Evolutionary conservation across 2,113 vertebrate genomes (phyloP), one percentile per base, ranked within the genome.

Genomic region (Pardalotus punctatus): DNA sequence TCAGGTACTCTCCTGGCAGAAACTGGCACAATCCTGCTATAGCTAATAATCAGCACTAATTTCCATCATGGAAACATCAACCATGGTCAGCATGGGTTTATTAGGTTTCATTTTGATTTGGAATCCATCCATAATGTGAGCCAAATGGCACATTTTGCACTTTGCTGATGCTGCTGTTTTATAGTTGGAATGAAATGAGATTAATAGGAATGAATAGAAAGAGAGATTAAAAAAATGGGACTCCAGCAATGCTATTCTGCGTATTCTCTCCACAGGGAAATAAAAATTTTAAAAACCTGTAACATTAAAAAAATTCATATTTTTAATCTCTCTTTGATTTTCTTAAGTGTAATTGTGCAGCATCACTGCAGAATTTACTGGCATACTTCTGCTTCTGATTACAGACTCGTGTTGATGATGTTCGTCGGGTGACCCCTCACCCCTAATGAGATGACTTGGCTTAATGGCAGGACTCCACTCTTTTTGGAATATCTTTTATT

Each of bases 281-380:
- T 0, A 61, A 3, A 53, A 88, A 65, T 73, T 81, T 3, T 1
- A 19, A 57, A 83, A 67, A 25, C 0, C 12, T 2, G 0, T 35
- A 81, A 35, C 6, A n/a, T 57, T 9, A 3, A 7, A n/a, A 84
- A 86, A 43, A 16, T 9, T 5, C 43, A 33, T 48, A 23, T 66
- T 69, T 85, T 28, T 73, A 74, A 53, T 36, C 35, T 81, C 28
- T 40, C 3, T 36, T 53, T 50, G 29, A 12, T 64, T 66, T 81
- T 94, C 42, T 33, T 47, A 25, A 67, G 27, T 35, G 17, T 47
- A 69, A 78, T 33, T 70, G 31, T 58, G 35, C 38, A 94, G 67
- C 45, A 62, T 58, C 23, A 36, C 45, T 54, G 25, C 69, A 89
- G 47, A 88, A 70, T 69, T 81, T 94, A 36, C 73, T 81, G 42